phyloP scores from a whole-genome alignment of 2,797 vertebrate species.

The Eulemur rubriventer region DNA sequence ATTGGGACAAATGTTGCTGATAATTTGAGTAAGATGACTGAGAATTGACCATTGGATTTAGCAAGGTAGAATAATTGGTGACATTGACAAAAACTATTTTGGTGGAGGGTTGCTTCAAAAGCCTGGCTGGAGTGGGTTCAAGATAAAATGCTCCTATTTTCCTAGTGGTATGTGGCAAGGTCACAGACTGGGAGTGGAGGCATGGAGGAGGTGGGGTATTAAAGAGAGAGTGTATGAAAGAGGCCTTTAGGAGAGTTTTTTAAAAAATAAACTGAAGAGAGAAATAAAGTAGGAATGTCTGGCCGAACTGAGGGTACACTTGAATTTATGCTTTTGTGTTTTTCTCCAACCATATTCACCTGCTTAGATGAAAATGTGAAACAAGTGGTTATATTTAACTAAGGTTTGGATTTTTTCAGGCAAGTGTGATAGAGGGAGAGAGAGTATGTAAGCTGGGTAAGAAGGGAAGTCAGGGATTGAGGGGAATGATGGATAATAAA shows the following conservation, averaged over 20 bases:
- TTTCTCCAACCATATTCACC: not conserved
- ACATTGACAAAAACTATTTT: not conserved
- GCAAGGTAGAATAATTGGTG: not conserved
- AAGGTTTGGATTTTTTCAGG: not conserved
- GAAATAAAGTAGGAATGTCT: constrained; percentile 2
- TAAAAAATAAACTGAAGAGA: not conserved
- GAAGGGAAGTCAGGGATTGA: not conserved
- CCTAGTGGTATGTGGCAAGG: not conserved
- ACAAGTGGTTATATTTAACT: not conserved
- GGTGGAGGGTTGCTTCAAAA: not conserved
- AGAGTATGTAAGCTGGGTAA: not conserved
- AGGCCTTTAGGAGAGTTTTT: not conserved
- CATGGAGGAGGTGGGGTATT: not conserved
- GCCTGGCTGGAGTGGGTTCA: not conserved
- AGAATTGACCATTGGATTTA: not conserved
- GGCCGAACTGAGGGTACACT: not conserved
- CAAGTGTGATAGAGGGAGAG: not conserved
- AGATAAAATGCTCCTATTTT: not conserved
- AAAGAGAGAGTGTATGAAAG: not conserved
- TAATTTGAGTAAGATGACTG: not conserved
- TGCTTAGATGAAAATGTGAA: not conserved
- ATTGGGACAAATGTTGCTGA: not conserved
- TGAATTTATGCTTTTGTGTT: not conserved
- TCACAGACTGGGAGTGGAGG: not conserved
- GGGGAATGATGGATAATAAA: not conserved